phyloP scores from a whole-genome alignment of 2,888 invertebrate genomes.

The Chrysolina americana region DNA sequence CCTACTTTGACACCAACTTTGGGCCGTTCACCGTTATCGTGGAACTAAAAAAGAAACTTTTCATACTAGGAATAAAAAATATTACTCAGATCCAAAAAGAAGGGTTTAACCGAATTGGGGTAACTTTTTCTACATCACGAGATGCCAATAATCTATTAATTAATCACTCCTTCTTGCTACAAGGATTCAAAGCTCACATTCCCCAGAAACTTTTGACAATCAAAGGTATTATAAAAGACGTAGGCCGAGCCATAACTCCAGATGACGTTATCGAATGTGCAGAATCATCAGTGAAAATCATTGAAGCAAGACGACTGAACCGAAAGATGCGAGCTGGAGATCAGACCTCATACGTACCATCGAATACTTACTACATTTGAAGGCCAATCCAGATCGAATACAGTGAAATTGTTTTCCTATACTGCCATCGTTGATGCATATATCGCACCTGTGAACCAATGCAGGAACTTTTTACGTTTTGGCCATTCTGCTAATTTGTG shows the following conservation, averaged over 20 bases:
- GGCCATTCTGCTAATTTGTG: background rate
- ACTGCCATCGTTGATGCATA: background rate
- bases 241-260: background rate
- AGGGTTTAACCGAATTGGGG: background rate
- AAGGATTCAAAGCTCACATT: background rate
- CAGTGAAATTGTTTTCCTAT: constrained; percentile 5
- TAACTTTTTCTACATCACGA: background rate
- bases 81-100: too few species aligned
- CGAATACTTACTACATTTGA: background rate
- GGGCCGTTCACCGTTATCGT: too few species aligned
- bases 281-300: background rate
- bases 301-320: background rate
- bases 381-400: background rate
- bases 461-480: background rate
- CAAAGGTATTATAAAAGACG: background rate
- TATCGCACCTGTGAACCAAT: background rate
- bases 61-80: too few species aligned
- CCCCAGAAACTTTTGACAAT: background rate
- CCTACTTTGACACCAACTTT: too few species aligned
- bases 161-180: background rate
- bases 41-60: too few species aligned
- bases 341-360: background rate
- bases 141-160: background rate
- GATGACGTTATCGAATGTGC: background rate
- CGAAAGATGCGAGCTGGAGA: background rate